Evolutionary conservation across 2,888 invertebrate species (phyloP), one percentile per base, ranked within the genome.

Genomic region (Empis livida): DNA sequence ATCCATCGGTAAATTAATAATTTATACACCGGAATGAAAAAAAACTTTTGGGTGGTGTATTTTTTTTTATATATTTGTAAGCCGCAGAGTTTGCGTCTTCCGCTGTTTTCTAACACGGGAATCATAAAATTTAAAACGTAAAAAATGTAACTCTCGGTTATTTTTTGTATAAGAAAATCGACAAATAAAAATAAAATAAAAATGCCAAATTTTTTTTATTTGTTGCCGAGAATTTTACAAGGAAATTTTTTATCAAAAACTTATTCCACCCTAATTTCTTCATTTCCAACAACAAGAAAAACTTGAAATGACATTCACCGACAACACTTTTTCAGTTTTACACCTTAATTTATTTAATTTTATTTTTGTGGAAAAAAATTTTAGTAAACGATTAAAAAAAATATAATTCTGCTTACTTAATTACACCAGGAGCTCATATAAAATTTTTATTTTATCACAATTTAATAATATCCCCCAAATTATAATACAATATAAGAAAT

Each of bases 391-490:
- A 43, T n/a, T n/a, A 52, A 54, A 52, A 64, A 64, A 64, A 67
- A 66, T 67, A 68, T 68, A 67, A 67, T 68, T 64, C 64, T 61
- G 62, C 61, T 67, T 67, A 65, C 65, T 65, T 65, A 68, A 67
- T 65, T 63, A 55, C 61, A 67, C 61, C 65, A 66, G 67, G 67
- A 56, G 59, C 49, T 20, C 55, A 64, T 56, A 62, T 59, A 59
- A 57, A 53, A 52, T 17, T 31, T 43, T 27, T 20, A 20, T 20
- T 20, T 20, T 20, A 20, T 20, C 6, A 20, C 6, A 3, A 20
- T n/a, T 20, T 5, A 20, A 20, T 20, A 20, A 20, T 20, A 20
- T 20, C 20, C 20, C 20, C 20, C 20, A 20, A 38, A 43, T 17
- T 47, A 40, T 39, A 40, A 35, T 37, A 37, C 37, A 37, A n/a